Conservation (phyloP, 2,888 invertebrate genomes). For the Lacanobia wlatinum region DNA sequence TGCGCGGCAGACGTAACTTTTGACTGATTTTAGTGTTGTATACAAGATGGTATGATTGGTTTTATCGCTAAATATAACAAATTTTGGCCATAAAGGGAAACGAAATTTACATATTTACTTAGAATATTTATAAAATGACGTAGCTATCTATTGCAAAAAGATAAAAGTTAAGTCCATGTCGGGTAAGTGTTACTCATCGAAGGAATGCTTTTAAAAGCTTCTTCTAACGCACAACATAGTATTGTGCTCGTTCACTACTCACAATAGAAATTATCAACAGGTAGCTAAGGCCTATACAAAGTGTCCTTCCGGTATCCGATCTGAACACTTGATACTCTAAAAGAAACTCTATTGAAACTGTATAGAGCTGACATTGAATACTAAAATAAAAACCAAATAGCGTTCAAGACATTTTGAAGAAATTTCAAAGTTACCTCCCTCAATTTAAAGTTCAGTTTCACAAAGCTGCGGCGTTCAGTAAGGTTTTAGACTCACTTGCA, state of each 20-base stretch:
- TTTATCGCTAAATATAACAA: neutral
- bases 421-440: constrained; percentile 60
- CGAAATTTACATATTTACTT: neutral
- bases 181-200: constrained; percentile 75
- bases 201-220: constrained; percentile 84
- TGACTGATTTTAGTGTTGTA: neutral
- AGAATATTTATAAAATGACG: neutral
- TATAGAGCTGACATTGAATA: constrained; percentile 63
- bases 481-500: constrained; percentile 71
- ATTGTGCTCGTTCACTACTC: constrained; percentile 82
- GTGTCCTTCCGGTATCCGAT: constrained; percentile 87
- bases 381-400: constrained; percentile 55
- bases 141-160: constrained; percentile 64
- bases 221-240: constrained; percentile 73
- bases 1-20: neutral
- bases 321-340: constrained; percentile 49
- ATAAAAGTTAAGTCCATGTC: constrained; percentile 62
- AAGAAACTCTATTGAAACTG: constrained; percentile 60
- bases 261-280: constrained; percentile 89
- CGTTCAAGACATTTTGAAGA: constrained; percentile 59
- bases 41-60: neutral
- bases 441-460: constrained; percentile 63
- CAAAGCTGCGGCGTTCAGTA: constrained; percentile 33
- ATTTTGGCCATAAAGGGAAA: neutral
- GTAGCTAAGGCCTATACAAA: constrained; percentile 86